These are phyloP conservation scores for Chaenogobius annularis DNA, from an alignment of 2,113 vertebrate species.

Conservation along the genomic window DNA sequence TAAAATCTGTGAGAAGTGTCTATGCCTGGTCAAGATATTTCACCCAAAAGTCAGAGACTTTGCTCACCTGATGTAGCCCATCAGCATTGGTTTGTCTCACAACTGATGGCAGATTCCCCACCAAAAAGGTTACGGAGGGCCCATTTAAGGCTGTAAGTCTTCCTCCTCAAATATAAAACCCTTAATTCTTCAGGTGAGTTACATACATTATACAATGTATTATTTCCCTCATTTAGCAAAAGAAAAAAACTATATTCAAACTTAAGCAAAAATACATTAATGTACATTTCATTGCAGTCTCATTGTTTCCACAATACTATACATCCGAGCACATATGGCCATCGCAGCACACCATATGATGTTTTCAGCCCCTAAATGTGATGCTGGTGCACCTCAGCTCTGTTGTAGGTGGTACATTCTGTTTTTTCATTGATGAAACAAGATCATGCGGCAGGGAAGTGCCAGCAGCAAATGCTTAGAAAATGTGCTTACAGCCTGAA, in stretches of 20 bases:
- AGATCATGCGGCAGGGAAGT: not conserved
- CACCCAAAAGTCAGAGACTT: not conserved
- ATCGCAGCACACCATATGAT: constrained; percentile 32
- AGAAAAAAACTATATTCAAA: not conserved
- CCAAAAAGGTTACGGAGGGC: too few relatives aligned
- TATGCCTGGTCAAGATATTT: not conserved
- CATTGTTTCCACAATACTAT: not conserved
- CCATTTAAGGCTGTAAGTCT: too few relatives aligned
- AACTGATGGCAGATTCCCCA: too few relatives aligned
- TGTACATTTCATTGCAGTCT: not conserved
- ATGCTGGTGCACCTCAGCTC: not conserved
- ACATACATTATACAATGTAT: not conserved
- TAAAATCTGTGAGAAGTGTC: not conserved
- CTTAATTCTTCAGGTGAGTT: not conserved
- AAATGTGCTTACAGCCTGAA: constrained; percentile 6
- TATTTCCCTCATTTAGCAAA: not conserved
- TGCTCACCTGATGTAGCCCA: not conserved
- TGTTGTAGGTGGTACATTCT: constrained; percentile 49
- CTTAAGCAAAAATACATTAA: not conserved
- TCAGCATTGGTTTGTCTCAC: too few relatives aligned
- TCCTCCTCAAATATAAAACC: too few relatives aligned
- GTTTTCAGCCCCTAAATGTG: constrained; percentile 20
- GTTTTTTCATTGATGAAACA: constrained; percentile 14
- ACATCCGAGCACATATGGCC: constrained; percentile 39
- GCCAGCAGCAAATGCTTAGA: constrained; percentile 15